Evolutionary conservation across 2,888 invertebrate genomes (phyloP).

Genomic region (Ctenicera cuprea): DNA sequence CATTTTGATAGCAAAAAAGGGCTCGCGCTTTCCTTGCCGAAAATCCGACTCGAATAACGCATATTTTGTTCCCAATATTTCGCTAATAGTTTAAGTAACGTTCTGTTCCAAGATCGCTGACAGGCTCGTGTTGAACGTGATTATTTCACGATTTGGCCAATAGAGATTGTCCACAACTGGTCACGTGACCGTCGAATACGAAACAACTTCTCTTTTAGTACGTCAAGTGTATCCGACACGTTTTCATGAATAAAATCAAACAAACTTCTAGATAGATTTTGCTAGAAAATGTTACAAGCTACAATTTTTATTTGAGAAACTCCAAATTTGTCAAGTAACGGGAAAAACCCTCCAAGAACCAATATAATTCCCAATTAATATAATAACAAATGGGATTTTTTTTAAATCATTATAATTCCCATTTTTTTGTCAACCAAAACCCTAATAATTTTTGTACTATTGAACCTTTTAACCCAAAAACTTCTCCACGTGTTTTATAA

Average conservation of each 20-base stretch:
- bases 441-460: too few species aligned
- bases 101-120: slow-evolving; percentile 55
- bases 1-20: slow-evolving; percentile 2
- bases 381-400: too few species aligned
- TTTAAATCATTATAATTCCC: too few species aligned
- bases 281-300: too few species aligned
- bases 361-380: too few species aligned
- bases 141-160: slow-evolving; percentile 58
- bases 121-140: slow-evolving; percentile 56
- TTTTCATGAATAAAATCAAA: slow-evolving; percentile 43
- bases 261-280: slow-evolving; percentile 17
- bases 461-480: too few species aligned
- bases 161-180: slow-evolving; percentile 57
- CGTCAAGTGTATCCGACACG: slow-evolving; percentile 26
- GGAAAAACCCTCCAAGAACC: too few species aligned
- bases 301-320: too few species aligned
- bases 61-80: slow-evolving; percentile 22
- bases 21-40: too few species aligned
- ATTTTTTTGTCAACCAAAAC: too few species aligned
- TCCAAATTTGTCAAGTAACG: too few species aligned
- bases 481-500: slow-evolving; percentile 5
- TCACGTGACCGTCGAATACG: slow-evolving; percentile 50
- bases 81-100: slow-evolving; percentile 50
- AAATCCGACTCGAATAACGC: neutral
- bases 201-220: slow-evolving; percentile 38